Evolutionary conservation across 2,888 invertebrate species (phyloP).

Genomic region (Zeuzera pyrina): DNA sequence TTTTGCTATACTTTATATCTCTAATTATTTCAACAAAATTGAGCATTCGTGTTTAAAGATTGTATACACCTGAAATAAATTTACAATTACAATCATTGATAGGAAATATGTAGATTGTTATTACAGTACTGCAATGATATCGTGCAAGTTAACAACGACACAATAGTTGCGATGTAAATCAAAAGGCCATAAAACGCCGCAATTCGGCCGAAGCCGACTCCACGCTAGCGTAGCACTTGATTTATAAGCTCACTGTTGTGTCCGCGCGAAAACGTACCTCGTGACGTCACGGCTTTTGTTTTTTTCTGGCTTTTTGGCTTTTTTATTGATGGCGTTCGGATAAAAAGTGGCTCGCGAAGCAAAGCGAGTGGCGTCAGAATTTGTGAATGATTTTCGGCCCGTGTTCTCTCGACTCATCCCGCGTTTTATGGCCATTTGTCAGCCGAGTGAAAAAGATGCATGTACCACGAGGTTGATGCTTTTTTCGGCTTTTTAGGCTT

Average conservation of each 20-base stretch:
- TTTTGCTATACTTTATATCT: too few relatives aligned
- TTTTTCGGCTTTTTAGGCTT: conserved; percentile 62
- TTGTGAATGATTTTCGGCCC: conserved; percentile 66
- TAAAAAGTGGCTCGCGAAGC: conserved; percentile 55
- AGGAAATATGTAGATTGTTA: too few relatives aligned
- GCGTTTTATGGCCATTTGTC: conserved; percentile 69
- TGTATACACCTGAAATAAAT: too few relatives aligned
- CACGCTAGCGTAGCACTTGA: conserved; percentile 53
- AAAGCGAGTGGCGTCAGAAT: conserved; percentile 58
- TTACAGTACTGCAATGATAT: conserved; percentile 10
- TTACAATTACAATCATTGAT: too few relatives aligned
- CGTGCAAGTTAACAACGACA: conserved; percentile 38
- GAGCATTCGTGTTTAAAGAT: too few relatives aligned
- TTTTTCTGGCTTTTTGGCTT: conserved; percentile 41
- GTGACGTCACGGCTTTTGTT: conserved; percentile 62
- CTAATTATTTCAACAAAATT: too few relatives aligned
- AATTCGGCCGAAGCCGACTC: conserved; percentile 58
- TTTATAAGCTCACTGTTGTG: conserved; percentile 61
- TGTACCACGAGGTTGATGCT: conserved; percentile 42
- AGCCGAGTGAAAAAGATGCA: conserved; percentile 66
- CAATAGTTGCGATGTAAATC: conserved; percentile 52
- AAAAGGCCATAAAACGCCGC: conserved; percentile 54
- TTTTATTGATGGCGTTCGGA: conserved; percentile 66
- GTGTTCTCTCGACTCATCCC: conserved; percentile 47
- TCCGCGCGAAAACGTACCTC: conserved; percentile 63